Evolutionary conservation across 2,888 invertebrate genomes (phyloP).

Genomic region (Drosophila greeni): DNA sequence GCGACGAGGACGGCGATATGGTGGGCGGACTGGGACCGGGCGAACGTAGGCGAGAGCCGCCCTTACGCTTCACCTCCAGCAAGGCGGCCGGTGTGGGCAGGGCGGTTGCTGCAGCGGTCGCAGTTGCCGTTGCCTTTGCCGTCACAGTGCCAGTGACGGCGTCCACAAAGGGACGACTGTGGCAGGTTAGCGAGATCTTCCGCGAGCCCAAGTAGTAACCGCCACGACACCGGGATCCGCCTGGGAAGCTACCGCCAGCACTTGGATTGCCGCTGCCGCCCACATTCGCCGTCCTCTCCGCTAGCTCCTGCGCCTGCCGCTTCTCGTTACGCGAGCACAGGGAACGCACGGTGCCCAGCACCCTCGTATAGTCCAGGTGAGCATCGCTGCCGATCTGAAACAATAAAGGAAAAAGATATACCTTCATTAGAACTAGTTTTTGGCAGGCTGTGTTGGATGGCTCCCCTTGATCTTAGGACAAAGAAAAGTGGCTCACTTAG

Average conservation of each 20-base stretch:
- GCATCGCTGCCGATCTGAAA: slow-evolving; percentile 76
- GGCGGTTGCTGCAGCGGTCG: slow-evolving; percentile 54
- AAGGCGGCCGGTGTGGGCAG: slow-evolving; percentile 70
- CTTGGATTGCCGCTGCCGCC: slow-evolving; percentile 36
- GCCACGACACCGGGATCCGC: slow-evolving; percentile 64
- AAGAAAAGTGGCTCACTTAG: not conserved
- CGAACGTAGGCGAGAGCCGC: slow-evolving; percentile 82
- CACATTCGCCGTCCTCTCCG: slow-evolving; percentile 63
- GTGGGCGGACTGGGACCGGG: slow-evolving; percentile 84
- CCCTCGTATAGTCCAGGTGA: slow-evolving; percentile 77
- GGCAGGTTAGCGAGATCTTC: slow-evolving; percentile 87
- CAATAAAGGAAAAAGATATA: not conserved
- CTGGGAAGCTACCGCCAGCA: slow-evolving; percentile 20
- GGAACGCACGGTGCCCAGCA: slow-evolving; percentile 82
- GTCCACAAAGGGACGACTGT: slow-evolving; percentile 80
- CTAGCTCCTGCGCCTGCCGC: slow-evolving; percentile 70
- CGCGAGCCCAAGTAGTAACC: slow-evolving; percentile 80
- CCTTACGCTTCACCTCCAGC: slow-evolving; percentile 76
- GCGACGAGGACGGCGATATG: slow-evolving; percentile 84
- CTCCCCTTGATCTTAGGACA: not conserved
- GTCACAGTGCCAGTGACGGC: slow-evolving; percentile 77
- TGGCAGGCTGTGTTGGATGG: not conserved
- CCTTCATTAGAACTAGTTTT: not conserved
- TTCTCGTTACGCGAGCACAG: slow-evolving; percentile 82
- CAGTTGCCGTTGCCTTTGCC: slow-evolving; percentile 42